Evolutionary conservation across 2,888 invertebrate species (phyloP), one percentile per base, ranked within the genome.

Genomic region (Apamea epomidion): DNA sequence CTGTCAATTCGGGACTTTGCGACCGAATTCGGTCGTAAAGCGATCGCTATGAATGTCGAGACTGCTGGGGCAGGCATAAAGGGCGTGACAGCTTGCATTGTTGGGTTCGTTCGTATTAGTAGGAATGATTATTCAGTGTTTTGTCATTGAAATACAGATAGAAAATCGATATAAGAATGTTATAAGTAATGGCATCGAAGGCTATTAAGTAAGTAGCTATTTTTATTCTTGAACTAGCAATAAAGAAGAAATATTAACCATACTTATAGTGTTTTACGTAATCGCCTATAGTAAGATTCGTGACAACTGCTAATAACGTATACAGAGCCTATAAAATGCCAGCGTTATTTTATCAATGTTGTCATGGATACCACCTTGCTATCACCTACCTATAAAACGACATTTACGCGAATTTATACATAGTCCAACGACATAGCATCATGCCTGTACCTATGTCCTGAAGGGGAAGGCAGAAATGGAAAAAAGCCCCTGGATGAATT

Each of bases 331-430:
- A 60, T 62, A 16, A 75, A 70, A 25, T 10, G 12, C 10, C 37
- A 60, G 64, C 69, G 37, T 45, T 81, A 60, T 85, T 77, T 72
- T n/a, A 67, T 75, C 54, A 72, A 65, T 84, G 65, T 78, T 78
- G 68, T 54, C 65, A 82, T 78, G 75, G 78, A 37, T 8, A 82
- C 71, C 18, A 45, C 65, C 51, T 73, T 37, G 18, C 10, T 1
- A 29, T 37, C 18, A 81, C 37, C 37, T 74, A 67, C 16, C 2
- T 37, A 32, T 60, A 42, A 51, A 68, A 60, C 42, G 8, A 29
- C 12, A 29, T 45, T 64, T 16, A 54, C 21, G 71, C 16, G 18
- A 65, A 45, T 60, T 25, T 58, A 21, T 29, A 16, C 16, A 32
- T 18, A 4, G 1, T 65, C 2, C 14, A 37, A n/a, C 10, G 16